Evolutionary conservation across 2,797 vertebrate genomes (phyloP).

Genomic region (Sebastes umbrosus): DNA sequence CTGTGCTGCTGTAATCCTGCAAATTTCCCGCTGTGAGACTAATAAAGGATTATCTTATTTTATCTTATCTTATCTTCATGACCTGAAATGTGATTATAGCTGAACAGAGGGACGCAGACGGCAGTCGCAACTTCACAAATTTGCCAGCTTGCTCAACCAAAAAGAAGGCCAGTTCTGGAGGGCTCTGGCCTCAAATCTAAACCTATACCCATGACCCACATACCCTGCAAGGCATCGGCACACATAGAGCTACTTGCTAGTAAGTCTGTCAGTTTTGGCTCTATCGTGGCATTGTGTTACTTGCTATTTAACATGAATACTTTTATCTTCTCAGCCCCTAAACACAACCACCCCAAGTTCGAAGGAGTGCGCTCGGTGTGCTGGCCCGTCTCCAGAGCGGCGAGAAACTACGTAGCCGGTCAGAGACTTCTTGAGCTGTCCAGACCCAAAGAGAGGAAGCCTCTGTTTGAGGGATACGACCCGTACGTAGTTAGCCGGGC

Average conservation of each 20-base stretch:
- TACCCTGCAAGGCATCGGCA: constrained; percentile 51
- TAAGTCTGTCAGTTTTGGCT: constrained; percentile 35
- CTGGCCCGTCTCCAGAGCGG: constrained; percentile 60
- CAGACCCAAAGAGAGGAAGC: constrained; percentile 65
- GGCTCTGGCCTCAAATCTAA: neutral
- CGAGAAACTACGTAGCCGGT: constrained; percentile 48
- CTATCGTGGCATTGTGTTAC: neutral
- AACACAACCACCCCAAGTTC: constrained; percentile 66
- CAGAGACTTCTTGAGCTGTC: constrained; percentile 71
- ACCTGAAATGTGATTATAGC: constrained; percentile 44
- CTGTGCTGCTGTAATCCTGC: too few relatives aligned
- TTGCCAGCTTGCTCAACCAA: constrained; percentile 74
- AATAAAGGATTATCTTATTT: too few relatives aligned
- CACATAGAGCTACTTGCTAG: constrained; percentile 75
- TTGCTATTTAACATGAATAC: neutral
- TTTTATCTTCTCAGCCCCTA: constrained; percentile 65
- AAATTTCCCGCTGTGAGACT: too few relatives aligned
- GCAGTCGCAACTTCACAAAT: constrained; percentile 59
- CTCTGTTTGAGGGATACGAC: constrained; percentile 68
- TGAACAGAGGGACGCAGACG: constrained; percentile 44
- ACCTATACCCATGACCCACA: neutral
- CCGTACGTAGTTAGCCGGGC: constrained; percentile 67
- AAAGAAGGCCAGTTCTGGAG: constrained; percentile 1
- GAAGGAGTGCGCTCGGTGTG: constrained; percentile 47
- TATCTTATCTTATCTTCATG: neutral